Conservation (phyloP, 2,888 invertebrate genomes). For the Drosophila nr. perissopoda region DNA sequence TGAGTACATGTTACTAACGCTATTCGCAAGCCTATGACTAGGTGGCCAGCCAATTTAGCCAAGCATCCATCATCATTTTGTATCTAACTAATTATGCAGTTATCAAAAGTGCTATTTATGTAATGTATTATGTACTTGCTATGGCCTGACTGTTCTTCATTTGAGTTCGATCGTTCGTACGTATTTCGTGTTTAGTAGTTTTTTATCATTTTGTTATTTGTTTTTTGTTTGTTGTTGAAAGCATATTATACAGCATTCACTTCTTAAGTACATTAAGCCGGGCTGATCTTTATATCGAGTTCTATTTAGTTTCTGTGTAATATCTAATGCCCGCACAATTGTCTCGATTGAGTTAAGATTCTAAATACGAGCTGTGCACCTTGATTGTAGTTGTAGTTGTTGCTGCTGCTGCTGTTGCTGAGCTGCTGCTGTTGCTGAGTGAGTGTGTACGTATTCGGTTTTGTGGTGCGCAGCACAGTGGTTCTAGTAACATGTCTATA, state of each 20-base stretch:
- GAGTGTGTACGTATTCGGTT: slow-evolving; percentile 52
- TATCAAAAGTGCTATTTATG: slow-evolving; percentile 26
- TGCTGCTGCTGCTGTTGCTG: background rate
- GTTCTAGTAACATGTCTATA: slow-evolving; percentile 18
- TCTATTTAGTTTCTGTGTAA: slow-evolving; percentile 32
- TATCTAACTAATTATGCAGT: slow-evolving; percentile 59
- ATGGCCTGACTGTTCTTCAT: slow-evolving; percentile 53
- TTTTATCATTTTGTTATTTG: slow-evolving; percentile 28
- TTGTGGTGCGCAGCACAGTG: slow-evolving; percentile 30
- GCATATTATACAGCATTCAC: slow-evolving; percentile 64
- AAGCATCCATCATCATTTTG: slow-evolving; percentile 31
- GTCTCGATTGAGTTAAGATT: slow-evolving; percentile 28
- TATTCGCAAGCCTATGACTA: slow-evolving; percentile 73
- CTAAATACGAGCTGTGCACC: slow-evolving; percentile 46
- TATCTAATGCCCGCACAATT: slow-evolving; percentile 48
- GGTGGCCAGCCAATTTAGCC: slow-evolving; percentile 54
- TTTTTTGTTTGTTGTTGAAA: slow-evolving; percentile 34
- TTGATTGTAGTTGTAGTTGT: slow-evolving; percentile 50
- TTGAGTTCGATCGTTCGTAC: slow-evolving; percentile 59
- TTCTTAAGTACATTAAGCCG: slow-evolving; percentile 59
- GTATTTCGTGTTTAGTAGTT: slow-evolving; percentile 72
- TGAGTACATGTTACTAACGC: slow-evolving; percentile 46
- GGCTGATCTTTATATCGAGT: slow-evolving; percentile 25
- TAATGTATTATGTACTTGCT: slow-evolving; percentile 36
- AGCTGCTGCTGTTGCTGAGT: slow-evolving; percentile 10